phyloP scores from a whole-genome alignment of 2,888 invertebrate genomes.

The Anarsia innoxiella region DNA sequence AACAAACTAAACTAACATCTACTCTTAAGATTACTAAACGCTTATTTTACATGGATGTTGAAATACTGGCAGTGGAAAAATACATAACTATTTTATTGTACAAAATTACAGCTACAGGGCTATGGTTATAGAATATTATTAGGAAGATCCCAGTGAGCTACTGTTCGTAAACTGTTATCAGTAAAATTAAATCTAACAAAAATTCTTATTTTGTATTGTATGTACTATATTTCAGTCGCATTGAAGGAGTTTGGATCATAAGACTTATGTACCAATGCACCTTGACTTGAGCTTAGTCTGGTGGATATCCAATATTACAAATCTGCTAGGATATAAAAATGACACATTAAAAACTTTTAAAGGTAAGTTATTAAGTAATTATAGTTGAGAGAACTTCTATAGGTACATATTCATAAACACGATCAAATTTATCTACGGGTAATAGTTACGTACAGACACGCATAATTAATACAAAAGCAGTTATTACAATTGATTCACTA shows the following conservation, averaged over 20 bases:
- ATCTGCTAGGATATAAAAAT: no score
- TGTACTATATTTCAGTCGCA: no score
- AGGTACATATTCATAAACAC: slow-evolving; percentile 6
- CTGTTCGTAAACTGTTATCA: no score
- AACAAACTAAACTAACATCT: slow-evolving; percentile 41
- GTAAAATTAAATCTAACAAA: no score
- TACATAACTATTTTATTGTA: slow-evolving; percentile 39
- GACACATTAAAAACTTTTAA: no score
- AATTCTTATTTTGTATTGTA: no score
- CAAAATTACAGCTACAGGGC: slow-evolving; percentile 32
- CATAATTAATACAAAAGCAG: slow-evolving; percentile 27
- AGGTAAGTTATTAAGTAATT: background rate
- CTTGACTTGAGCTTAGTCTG: no score
- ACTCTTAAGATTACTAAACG: slow-evolving; percentile 39
- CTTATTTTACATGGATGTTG: slow-evolving; percentile 55
- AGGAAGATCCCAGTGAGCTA: slow-evolving; percentile 6
- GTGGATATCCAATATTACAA: no score
- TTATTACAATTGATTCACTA: slow-evolving; percentile 24
- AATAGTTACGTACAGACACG: slow-evolving; percentile 1
- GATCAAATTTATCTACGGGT: slow-evolving; percentile 1
- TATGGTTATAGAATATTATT: slow-evolving; percentile 2
- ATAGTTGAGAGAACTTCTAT: slow-evolving; percentile 1
- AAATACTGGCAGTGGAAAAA: slow-evolving; percentile 77
- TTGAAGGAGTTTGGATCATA: no score
- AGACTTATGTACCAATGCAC: no score